Percentiles rank a stretch among this genome's conserved stretches.
Conservation (phyloP, 2,113 vertebrate genomes). For the Zeus faber region DNA sequence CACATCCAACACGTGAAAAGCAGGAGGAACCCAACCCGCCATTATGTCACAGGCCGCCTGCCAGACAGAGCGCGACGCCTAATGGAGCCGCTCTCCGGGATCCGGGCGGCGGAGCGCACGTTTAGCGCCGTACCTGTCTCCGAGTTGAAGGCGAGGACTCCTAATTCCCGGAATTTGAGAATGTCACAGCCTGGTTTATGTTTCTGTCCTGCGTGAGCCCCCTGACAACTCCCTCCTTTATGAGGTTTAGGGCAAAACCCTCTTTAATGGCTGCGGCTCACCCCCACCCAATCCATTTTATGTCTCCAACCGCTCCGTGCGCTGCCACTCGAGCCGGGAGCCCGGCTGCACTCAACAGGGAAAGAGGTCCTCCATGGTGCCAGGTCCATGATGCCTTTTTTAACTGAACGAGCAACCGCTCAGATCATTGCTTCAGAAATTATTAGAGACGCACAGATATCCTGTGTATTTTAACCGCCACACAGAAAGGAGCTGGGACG, state of each 20-base stretch:
- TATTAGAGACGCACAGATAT: too few species aligned
- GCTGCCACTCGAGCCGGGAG: constrained; percentile 32
- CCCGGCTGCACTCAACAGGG: constrained; percentile 32
- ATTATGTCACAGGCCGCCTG: constrained; percentile 47
- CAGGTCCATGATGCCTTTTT: constrained; percentile 13
- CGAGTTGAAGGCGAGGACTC: constrained; percentile 10
- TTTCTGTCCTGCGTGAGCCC: constrained; percentile 37
- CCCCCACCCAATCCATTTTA: constrained; percentile 50
- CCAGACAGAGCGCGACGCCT: constrained; percentile 36
- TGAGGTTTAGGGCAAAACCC: constrained; percentile 44
- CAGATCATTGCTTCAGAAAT: too few species aligned
- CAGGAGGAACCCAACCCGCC: constrained; percentile 31
- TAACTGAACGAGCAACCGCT: constrained; percentile 5
- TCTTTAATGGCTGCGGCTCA: constrained; percentile 40
- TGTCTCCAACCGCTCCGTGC: constrained; percentile 52
- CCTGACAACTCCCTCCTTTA: constrained; percentile 38
- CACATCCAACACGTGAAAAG: constrained; percentile 35
- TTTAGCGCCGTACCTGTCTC: constrained; percentile 32
- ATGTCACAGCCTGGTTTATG: constrained; percentile 55
- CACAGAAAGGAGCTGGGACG: too few species aligned
- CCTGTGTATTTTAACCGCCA: too few species aligned
- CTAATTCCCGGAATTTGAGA: constrained; percentile 61
- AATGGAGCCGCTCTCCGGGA: constrained; percentile 37
- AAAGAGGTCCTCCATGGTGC: too few species aligned
- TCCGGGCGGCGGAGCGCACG: constrained; percentile 36